These are phyloP conservation scores for Dryobates pubescens DNA, from an alignment of 2,797 vertebrate species.

Conservation along the genomic window DNA sequence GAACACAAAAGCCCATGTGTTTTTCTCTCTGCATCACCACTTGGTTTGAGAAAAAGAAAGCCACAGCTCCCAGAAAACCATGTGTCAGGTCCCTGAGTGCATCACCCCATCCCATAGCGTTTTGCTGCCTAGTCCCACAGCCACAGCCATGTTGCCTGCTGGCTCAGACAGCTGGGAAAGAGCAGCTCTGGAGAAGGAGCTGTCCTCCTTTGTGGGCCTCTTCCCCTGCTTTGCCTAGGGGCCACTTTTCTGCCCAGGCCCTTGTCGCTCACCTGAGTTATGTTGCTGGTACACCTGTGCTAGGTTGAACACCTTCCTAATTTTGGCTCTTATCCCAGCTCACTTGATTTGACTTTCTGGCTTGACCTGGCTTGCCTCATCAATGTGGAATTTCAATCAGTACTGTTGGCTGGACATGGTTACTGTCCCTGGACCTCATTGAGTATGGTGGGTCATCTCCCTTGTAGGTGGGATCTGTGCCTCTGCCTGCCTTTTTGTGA, in stretches of 20 bases:
- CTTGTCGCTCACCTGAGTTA: not conserved
- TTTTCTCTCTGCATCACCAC: not conserved
- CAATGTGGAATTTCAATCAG: not conserved
- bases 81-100: not conserved
- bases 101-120: not conserved
- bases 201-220: accelerated
- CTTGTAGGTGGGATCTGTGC: not conserved
- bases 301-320: not conserved
- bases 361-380: not conserved
- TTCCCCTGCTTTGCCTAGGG: not conserved
- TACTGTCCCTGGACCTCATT: not conserved
- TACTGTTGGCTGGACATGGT: not conserved
- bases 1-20: accelerated
- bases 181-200: not conserved
- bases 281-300: not conserved
- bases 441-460: not conserved
- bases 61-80: not conserved
- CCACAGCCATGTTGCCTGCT: not conserved
- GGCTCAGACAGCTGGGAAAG: not conserved
- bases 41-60: not conserved
- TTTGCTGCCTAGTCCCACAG: not conserved
- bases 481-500: not conserved
- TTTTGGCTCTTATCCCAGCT: not conserved
- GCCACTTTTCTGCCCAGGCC: not conserved
- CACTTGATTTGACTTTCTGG: not conserved